phyloP scores from a whole-genome alignment of 2,888 invertebrate species.

The Rhagium mordax region DNA sequence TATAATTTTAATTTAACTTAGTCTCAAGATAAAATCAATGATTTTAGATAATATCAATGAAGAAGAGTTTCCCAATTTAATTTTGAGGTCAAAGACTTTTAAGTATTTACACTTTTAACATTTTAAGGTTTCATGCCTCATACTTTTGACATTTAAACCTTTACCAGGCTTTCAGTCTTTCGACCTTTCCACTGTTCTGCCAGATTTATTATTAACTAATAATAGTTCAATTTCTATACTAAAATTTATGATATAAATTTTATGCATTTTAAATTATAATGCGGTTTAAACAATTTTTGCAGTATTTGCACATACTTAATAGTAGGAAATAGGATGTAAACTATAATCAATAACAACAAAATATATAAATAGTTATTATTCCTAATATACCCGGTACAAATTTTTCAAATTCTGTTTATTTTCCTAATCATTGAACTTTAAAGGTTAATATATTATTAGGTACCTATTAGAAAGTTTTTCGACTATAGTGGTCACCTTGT shows the following conservation, averaged over 20 bases:
- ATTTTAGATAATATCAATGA: not conserved
- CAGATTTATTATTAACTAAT: not conserved
- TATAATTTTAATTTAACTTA: too few relatives aligned
- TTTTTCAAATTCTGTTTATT: not conserved
- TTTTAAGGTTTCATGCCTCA: not conserved
- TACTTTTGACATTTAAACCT: not conserved
- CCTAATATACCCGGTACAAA: not conserved
- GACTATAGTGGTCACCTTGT: not conserved
- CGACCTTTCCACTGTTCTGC: not conserved
- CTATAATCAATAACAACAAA: too few relatives aligned
- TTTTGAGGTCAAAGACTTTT: not conserved
- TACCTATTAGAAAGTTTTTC: slow-evolving; percentile 9
- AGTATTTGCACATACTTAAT: too few relatives aligned
- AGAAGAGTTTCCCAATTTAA: not conserved
- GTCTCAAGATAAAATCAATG: too few relatives aligned
- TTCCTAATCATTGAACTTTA: slow-evolving; percentile 11
- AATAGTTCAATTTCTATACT: not conserved
- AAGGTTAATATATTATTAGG: slow-evolving; percentile 10
- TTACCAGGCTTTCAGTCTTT: not conserved
- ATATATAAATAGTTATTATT: not conserved
- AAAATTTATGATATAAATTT: not conserved
- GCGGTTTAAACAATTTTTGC: not conserved
- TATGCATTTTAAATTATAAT: not conserved
- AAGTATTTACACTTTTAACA: not conserved
- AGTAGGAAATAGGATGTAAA: too few relatives aligned